phyloP scores from a whole-genome alignment of 2,113 vertebrate genomes.

The Istiophorus platypterus region DNA sequence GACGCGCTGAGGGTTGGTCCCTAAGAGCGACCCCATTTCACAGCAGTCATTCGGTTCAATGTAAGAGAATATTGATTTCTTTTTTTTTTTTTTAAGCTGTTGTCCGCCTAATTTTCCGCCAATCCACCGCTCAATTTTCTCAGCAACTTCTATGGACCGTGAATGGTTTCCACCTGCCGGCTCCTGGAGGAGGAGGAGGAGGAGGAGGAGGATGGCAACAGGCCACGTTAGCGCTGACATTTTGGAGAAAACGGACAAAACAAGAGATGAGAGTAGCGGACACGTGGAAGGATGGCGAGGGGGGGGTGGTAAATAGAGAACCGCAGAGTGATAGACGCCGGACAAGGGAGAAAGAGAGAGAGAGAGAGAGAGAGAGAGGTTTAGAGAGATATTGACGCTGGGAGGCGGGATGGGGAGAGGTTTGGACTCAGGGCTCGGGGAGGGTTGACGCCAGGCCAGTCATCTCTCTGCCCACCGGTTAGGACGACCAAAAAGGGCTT shows the following conservation, averaged over 20 bases:
- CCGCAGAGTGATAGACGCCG: conserved; percentile 54
- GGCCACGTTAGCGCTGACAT: neutral
- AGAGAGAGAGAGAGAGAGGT: conserved; percentile 69
- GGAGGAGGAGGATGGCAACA: neutral
- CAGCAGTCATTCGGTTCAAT: conserved; percentile 3
- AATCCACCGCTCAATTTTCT: neutral
- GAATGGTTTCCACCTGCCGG: conserved; percentile 4
- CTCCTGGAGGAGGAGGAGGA: neutral
- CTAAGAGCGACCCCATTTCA: neutral
- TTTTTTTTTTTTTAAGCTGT: neutral
- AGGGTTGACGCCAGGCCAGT: conserved; percentile 66
- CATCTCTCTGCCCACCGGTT: conserved; percentile 45
- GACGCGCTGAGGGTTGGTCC: neutral
- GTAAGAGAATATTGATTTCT: neutral
- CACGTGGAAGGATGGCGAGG: conserved; percentile 38
- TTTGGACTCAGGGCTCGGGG: conserved; percentile 31
- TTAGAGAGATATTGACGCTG: conserved; percentile 70
- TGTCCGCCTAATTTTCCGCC: neutral
- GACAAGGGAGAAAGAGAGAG: conserved; percentile 31
- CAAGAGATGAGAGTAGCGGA: conserved; percentile 38
- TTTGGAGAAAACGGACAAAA: conserved; percentile 15
- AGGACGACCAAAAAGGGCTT: conserved; percentile 47
- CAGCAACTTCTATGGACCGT: neutral
- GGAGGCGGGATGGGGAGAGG: conserved; percentile 35
- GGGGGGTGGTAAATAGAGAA: conserved; percentile 26